phyloP scores from a whole-genome alignment of 2,888 invertebrate genomes.

The Yponomeuta malinellus region DNA sequence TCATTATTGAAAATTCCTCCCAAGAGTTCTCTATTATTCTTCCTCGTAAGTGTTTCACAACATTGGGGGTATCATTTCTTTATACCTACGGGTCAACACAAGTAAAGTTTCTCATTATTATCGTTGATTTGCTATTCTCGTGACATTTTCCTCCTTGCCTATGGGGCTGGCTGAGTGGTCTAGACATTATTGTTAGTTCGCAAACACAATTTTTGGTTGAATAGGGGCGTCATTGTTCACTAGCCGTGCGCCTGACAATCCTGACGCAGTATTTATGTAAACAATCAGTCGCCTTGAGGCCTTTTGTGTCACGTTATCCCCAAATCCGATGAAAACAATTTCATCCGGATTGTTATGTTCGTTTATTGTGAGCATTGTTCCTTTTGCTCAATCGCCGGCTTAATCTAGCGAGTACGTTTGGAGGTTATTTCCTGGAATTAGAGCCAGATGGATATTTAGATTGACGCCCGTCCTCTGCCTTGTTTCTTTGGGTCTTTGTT shows the following conservation, averaged over 20 bases:
- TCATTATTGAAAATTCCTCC: not conserved
- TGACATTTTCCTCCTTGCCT: not conserved
- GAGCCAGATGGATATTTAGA: conserved; percentile 7
- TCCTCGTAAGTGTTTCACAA: not conserved
- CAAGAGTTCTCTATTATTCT: not conserved
- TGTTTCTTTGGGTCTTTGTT: not conserved
- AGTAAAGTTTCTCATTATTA: not conserved
- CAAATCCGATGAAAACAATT: conserved; percentile 56
- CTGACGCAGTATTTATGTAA: conserved; percentile 61
- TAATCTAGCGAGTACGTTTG: conserved; percentile 22
- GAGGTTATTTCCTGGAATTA: conserved; percentile 11
- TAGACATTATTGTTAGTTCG: conserved; percentile 38
- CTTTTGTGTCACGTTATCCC: conserved; percentile 48
- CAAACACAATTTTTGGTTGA: conserved; percentile 58
- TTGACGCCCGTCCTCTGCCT: not conserved
- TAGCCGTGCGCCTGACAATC: conserved; percentile 57
- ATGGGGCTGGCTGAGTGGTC: not conserved
- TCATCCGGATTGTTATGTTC: conserved; percentile 42
- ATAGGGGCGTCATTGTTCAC: conserved; percentile 49
- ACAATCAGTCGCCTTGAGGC: conserved; percentile 37
- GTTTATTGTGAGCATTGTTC: conserved; percentile 34
- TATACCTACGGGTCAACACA: not conserved
- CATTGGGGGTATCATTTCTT: not conserved
- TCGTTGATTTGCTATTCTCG: not conserved
- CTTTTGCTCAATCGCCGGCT: conserved; percentile 32